Conservation (phyloP, 92 coral and sea anemone species). For the Meandrina meandrites region DNA sequence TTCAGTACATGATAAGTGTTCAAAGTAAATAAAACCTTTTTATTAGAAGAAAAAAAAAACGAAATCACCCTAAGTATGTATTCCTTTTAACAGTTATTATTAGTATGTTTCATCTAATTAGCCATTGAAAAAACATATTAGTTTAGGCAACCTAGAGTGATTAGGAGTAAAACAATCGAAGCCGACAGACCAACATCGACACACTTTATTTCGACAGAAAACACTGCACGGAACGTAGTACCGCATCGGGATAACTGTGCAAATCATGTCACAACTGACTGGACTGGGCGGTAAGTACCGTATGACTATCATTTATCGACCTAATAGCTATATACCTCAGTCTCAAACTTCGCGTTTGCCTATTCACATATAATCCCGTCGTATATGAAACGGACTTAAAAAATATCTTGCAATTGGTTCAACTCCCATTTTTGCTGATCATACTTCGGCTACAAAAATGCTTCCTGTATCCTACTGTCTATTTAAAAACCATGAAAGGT, state of each 20-base stretch:
- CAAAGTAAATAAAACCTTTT: not conserved
- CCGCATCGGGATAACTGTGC: not conserved
- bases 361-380: not conserved
- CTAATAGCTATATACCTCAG: not conserved
- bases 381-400: not conserved
- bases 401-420: not conserved
- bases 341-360: not conserved
- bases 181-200: not conserved
- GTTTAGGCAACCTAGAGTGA: not conserved
- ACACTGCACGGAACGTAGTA: not conserved
- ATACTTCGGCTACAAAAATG: not conserved
- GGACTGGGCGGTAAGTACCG: not conserved
- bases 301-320: no score
- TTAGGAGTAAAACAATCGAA: not conserved
- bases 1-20: not conserved
- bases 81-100: not conserved
- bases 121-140: not conserved
- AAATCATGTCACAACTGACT: no score
- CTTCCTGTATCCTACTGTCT: not conserved
- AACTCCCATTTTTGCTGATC: not conserved
- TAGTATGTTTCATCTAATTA: not conserved
- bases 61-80: not conserved
- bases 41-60: not conserved
- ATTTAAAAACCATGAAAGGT: no score
- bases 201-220: not conserved